Percentiles rank a stretch among this genome's conserved stretches.
phyloP scores from a whole-genome alignment of 2,888 invertebrate species.

The Coelogynopora nodosa region DNA sequence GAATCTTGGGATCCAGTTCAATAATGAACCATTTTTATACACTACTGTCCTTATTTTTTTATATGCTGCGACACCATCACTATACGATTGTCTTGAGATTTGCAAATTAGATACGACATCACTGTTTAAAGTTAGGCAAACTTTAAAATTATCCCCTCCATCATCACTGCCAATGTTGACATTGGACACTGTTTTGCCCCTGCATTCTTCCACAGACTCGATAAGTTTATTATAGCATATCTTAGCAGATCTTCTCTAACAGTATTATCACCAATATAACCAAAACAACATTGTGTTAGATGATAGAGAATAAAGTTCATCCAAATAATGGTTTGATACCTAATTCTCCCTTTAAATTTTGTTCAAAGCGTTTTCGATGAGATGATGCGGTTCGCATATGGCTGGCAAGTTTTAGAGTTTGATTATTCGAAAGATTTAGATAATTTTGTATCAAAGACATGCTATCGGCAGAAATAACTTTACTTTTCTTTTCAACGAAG shows the following conservation, averaged over 20 bases:
- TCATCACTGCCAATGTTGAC: not conserved
- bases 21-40: not conserved
- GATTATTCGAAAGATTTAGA: not conserved
- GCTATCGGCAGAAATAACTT: not conserved
- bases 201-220: not conserved
- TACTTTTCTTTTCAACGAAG: not conserved
- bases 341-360: not conserved
- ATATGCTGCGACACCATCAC: not conserved
- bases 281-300: not conserved
- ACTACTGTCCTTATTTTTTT: not conserved
- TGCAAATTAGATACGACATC: not conserved
- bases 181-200: not conserved
- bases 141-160: not conserved
- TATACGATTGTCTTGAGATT: not conserved
- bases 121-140: not conserved
- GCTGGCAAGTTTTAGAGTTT: not conserved
- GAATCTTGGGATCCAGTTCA: not conserved
- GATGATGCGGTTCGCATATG: not conserved
- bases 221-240: not conserved
- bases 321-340: not conserved
- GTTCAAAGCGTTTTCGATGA: not conserved
- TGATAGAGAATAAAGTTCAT: not conserved
- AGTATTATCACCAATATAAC: not conserved
- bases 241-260: not conserved
- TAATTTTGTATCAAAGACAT: not conserved